A percentile compares a stretch with the other conserved stretches of the same genome.
These are phyloP conservation scores for Bettongia penicillata DNA, from an alignment of 2,113 vertebrate species.

Conservation along the genomic window DNA sequence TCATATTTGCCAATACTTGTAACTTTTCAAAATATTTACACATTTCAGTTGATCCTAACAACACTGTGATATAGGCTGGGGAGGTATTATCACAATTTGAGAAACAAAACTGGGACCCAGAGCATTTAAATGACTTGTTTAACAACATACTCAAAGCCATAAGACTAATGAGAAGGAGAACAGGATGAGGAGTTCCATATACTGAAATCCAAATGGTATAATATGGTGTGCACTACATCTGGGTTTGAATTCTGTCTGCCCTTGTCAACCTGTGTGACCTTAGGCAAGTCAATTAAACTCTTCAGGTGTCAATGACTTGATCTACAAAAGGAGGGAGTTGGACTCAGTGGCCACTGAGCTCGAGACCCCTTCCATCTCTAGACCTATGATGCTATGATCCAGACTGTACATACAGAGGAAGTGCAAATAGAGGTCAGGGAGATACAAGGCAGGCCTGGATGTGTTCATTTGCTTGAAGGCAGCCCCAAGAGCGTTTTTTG, in stretches of 20 bases:
- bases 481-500: conserved; percentile 58
- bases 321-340: background rate
- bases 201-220: background rate
- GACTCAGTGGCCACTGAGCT: background rate
- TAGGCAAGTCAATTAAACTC: background rate
- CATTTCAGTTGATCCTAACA: background rate
- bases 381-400: background rate
- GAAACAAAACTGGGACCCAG: background rate
- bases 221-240: too few species aligned
- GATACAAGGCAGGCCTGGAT: conserved; percentile 15
- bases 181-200: background rate
- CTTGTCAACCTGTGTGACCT: background rate
- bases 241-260: background rate
- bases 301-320: background rate
- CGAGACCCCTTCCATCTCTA: background rate
- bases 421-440: background rate
- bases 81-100: background rate
- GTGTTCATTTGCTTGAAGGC: conserved; percentile 50
- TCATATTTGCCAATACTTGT: background rate
- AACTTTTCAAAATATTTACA: conserved; percentile 1
- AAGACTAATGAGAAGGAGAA: background rate
- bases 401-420: background rate
- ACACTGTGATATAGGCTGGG: background rate
- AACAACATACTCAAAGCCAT: background rate
- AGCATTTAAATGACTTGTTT: background rate